These are phyloP conservation scores for Troglohyphantes excavatus DNA, from an alignment of 2,888 invertebrate genomes.

Conservation along the genomic window DNA sequence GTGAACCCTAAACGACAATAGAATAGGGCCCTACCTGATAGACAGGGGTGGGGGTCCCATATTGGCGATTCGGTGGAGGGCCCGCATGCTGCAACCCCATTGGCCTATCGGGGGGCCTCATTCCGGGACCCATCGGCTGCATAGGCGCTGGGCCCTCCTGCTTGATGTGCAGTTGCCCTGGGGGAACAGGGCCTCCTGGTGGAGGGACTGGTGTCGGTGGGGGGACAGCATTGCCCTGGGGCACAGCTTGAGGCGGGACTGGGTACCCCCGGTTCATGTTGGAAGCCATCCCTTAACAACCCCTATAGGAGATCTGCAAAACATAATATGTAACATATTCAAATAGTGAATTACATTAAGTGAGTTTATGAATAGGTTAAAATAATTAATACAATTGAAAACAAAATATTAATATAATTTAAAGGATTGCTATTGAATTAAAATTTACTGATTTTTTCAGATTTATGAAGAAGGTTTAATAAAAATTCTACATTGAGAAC, in stretches of 20 bases:
- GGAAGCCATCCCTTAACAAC: conserved; percentile 62
- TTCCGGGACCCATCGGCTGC: conserved; percentile 67
- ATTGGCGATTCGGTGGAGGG: conserved; percentile 73
- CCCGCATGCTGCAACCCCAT: conserved; percentile 61
- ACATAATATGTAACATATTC: no score
- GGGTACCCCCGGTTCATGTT: conserved; percentile 76
- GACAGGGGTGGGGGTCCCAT: conserved; percentile 69
- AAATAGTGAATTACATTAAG: no score
- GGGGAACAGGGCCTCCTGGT: conserved; percentile 25
- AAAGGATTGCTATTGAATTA: no score
- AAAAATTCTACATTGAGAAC: no score
- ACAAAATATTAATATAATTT: no score
- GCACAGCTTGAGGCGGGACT: conserved; percentile 37
- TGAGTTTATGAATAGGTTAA: no score
- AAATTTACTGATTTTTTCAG: no score
- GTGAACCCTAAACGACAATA: no score
- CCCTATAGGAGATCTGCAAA: no score
- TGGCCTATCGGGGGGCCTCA: conserved; percentile 72
- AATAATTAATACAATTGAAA: no score
- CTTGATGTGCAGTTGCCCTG: conserved; percentile 35
- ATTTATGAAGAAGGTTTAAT: no score
- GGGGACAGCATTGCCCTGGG: conserved; percentile 27
- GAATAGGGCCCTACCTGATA: no score
- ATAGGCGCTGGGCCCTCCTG: conserved; percentile 41
- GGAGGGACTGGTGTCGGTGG: conserved; percentile 43